Conservation (phyloP, 2,113 vertebrate species). For the Cynoglossus semilaevis region DNA sequence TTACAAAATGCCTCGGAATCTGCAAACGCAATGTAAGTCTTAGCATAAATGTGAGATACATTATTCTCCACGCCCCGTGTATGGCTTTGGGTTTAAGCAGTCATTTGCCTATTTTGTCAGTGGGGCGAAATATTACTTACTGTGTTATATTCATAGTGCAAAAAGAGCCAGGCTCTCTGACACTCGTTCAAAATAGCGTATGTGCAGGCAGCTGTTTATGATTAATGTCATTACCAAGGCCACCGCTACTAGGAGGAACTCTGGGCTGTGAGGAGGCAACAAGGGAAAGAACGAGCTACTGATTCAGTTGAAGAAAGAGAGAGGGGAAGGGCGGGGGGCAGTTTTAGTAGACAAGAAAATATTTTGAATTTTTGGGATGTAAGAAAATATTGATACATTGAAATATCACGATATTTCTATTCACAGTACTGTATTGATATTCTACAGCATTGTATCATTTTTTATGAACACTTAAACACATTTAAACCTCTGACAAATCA, state of each 20-base stretch:
- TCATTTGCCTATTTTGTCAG: constrained; percentile 46
- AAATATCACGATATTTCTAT: too few species aligned
- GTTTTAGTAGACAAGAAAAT: neutral
- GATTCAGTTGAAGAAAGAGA: constrained; percentile 5
- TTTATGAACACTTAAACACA: too few species aligned
- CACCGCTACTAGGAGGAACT: constrained; percentile 12
- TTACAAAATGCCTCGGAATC: constrained; percentile 64
- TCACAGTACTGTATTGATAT: too few species aligned
- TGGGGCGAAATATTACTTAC: constrained; percentile 24
- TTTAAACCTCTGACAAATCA: too few species aligned
- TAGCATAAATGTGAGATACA: constrained; percentile 47
- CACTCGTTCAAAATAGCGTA: constrained; percentile 31
- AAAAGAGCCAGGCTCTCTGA: constrained; percentile 28
- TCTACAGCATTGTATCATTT: too few species aligned
- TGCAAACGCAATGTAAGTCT: constrained; percentile 53
- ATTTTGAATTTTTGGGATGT: neutral
- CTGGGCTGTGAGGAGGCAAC: neutral
- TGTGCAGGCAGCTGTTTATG: constrained; percentile 39
- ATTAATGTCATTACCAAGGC: constrained; percentile 46
- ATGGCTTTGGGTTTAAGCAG: constrained; percentile 34
- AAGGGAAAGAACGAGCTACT: neutral
- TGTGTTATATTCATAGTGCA: constrained; percentile 1
- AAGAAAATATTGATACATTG: too few species aligned
- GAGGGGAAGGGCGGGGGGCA: too few species aligned
- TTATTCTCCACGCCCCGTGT: constrained; percentile 21